Conservation (phyloP, 1,140 invertebrate genomes). For the Zaprionus kolodkinae region DNA sequence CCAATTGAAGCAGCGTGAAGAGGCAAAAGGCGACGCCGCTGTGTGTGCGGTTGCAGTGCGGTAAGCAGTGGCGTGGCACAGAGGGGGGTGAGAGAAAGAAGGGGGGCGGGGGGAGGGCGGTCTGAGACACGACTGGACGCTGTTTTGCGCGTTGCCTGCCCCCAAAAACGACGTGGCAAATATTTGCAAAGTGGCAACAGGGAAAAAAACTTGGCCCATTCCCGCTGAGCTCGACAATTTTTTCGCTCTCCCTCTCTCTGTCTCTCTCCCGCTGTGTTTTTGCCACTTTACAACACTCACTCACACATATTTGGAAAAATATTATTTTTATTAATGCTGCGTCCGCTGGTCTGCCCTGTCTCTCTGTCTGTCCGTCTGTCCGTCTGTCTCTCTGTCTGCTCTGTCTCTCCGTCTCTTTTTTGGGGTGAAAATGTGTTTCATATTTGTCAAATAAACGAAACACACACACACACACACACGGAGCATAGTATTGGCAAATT, state of each 20-base stretch:
- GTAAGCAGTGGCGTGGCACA: neutral
- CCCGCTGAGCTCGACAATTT: slow-evolving; percentile 70
- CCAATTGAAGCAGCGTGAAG: neutral
- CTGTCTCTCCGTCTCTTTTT: neutral
- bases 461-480: slow-evolving; percentile 28
- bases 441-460: slow-evolving; percentile 76
- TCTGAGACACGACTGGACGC: slow-evolving; percentile 1
- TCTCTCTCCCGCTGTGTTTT: slow-evolving; percentile 33
- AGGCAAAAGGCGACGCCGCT: too few relatives aligned
- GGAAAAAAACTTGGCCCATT: slow-evolving; percentile 59
- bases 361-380: neutral
- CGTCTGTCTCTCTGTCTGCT: slow-evolving; percentile 33
- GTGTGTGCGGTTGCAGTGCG: neutral
- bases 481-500: slow-evolving; percentile 50
- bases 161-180: slow-evolving; percentile 60
- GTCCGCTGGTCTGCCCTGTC: slow-evolving; percentile 37
- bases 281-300: slow-evolving; percentile 44
- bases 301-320: slow-evolving; percentile 51
- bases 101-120: too few relatives aligned
- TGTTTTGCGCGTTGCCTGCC: slow-evolving; percentile 58
- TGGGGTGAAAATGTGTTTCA: slow-evolving; percentile 78
- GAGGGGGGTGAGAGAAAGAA: neutral
- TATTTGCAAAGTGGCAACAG: slow-evolving; percentile 77
- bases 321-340: slow-evolving; percentile 78
- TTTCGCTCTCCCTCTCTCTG: too few relatives aligned